A percentile compares a stretch with the other conserved stretches of the same genome.
Conservation (phyloP, 64 coral and sea anemone species). For the Montipora sp. region DNA sequence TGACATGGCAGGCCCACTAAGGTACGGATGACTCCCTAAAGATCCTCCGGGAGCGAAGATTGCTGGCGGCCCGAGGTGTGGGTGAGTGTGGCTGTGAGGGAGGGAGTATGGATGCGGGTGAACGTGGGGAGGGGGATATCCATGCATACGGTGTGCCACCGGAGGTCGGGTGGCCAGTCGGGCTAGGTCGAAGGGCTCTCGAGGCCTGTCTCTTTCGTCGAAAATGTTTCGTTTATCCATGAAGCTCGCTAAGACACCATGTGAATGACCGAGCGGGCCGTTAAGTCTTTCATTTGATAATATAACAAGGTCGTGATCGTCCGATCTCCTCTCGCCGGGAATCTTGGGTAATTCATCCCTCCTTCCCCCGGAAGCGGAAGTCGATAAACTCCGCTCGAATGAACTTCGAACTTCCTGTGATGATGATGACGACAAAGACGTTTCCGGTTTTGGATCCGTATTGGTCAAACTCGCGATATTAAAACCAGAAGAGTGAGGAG, state of each 20-base stretch:
- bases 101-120: conserved; percentile 61
- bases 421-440: conserved; percentile 41
- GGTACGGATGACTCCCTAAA: conserved; percentile 30
- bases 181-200: conserved; percentile 76
- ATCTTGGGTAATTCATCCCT: conserved; percentile 76
- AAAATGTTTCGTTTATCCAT: conserved; percentile 71
- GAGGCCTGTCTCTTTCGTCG: conserved; percentile 78
- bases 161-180: conserved; percentile 64
- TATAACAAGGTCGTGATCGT: conserved; percentile 82
- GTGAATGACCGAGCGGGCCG: conserved; percentile 30
- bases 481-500: conserved; percentile 72
- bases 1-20: conserved; percentile 78
- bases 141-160: conserved; percentile 41
- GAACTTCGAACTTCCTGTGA: conserved; percentile 60
- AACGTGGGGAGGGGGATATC: conserved; percentile 43
- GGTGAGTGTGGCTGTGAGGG: conserved; percentile 24
- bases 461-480: conserved; percentile 87
- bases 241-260: conserved; percentile 47
- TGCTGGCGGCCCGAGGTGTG: conserved; percentile 58
- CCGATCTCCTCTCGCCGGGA: conserved; percentile 45
- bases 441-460: conserved; percentile 73
- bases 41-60: conserved; percentile 46
- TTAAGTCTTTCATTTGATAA: conserved; percentile 76
- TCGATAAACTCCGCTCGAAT: conserved; percentile 60
- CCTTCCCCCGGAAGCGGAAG: conserved; percentile 22